A percentile compares a stretch with the other conserved stretches of the same genome.
These are phyloP conservation scores for Nyctibius grandis DNA, from an alignment of 2,797 vertebrate genomes.

Conservation along the genomic window DNA sequence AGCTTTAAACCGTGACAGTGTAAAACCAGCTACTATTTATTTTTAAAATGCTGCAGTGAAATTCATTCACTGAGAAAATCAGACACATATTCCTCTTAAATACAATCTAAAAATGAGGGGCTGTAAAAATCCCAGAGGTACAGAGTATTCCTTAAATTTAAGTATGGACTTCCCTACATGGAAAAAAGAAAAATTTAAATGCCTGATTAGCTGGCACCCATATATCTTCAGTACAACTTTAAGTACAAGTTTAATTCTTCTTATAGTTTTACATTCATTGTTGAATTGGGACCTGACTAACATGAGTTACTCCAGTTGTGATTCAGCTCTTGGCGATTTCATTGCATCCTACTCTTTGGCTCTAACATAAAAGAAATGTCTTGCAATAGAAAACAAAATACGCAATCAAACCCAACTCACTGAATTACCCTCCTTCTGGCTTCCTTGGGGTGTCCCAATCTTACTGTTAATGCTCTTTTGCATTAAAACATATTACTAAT, in stretches of 20 bases:
- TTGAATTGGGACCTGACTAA: neutral
- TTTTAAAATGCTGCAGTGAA: neutral
- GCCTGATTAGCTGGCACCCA: neutral
- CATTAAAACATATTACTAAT: neutral
- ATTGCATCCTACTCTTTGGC: neutral
- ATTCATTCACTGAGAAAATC: neutral
- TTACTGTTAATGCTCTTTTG: neutral
- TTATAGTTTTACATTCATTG: neutral
- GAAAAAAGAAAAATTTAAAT: neutral
- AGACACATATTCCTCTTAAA: neutral
- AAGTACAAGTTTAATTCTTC: neutral
- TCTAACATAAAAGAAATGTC: neutral
- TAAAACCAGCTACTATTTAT: neutral
- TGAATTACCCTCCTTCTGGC: neutral
- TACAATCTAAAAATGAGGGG: neutral
- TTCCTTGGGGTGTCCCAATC: fast-evolving
- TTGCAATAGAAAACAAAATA: neutral
- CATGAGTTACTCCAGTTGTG: neutral
- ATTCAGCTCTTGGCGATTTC: neutral
- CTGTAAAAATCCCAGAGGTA: neutral
- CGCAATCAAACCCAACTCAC: neutral
- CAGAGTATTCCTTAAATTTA: neutral
- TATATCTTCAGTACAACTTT: too few relatives aligned
- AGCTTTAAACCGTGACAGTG: too few relatives aligned
- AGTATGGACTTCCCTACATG: neutral